Base-by-base conservation (phyloP, 2,888 invertebrate species). In the Drosophila limbata region DNA sequence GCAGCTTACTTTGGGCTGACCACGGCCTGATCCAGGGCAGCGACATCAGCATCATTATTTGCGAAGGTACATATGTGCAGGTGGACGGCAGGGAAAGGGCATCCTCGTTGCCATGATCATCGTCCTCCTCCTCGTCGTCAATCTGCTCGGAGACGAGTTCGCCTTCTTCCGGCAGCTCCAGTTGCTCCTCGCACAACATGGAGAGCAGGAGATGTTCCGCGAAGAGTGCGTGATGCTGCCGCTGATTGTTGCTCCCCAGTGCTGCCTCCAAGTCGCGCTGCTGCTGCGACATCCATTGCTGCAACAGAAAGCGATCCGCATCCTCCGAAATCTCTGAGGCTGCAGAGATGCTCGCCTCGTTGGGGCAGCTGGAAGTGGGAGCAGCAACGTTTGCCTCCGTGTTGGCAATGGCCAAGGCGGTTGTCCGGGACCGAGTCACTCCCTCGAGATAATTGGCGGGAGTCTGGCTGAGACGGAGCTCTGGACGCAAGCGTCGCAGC, bases 171-270 rank as follows among this genome's bases (percentile, higher is more conserved):
- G 35, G 15, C 31, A 39, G 37, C 33, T 64, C 51, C 44, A 78
- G 57, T 8, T 83, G 68, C 40, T 70, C 71, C 25, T 48, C 52
- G 37, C 89, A 73, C 19, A 84, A 25, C 88, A 84, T 80, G 28
- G 84, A 84, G 13, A 86, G 63, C 5, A 84, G 39, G 5, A 84
- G 53, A 8, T 84, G 87, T 44, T 84, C 84, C 4, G 69, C 50
- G 15, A 84, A 84, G 28, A 62, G 51, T 0, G 52, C 68, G 19
- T 72, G 84, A 0, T 51, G 48, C 11, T 63, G 37, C 1, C 71
- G 52, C 2, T 28, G 51, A 0, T 6, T 21, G 6, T 11, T 33
- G 8, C 50, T 25, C 0, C 28, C 19, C 15, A 66, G 33, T 1
- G 51, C 11, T 2, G 48, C 13, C 15, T 69, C 45, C 5, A 45